Percentiles rank a stretch among this genome's conserved stretches.
Conservation (phyloP, 2,888 invertebrate genomes). For the Cristatella mucedo region DNA sequence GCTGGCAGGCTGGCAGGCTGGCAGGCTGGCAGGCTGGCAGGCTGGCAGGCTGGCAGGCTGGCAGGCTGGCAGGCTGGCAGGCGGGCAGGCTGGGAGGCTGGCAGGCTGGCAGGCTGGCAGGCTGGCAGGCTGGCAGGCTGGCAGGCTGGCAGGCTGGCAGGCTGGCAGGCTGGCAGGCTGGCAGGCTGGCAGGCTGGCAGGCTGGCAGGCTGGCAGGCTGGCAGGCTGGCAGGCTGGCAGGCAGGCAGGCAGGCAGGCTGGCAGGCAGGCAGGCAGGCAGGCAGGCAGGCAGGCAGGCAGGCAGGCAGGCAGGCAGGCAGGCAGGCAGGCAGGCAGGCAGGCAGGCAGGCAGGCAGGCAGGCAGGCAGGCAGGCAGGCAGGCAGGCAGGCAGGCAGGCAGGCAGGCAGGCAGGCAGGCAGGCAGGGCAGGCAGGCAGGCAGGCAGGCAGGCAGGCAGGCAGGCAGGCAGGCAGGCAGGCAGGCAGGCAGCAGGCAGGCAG, state of each 20-base stretch:
- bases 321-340: constrained; percentile 4
- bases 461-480: no score
- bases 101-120: background rate
- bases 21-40: no score
- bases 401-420: no score
- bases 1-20: no score
- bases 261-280: constrained; percentile 2
- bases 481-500: no score
- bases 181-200: background rate
- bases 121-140: background rate
- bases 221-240: background rate
- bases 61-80: background rate
- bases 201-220: background rate
- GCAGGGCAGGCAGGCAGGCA: no score
- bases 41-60: background rate
- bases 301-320: background rate
- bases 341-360: background rate
- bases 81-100: constrained; percentile 4
- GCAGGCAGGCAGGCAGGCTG: background rate
- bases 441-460: no score
- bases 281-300: constrained; percentile 3
- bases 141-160: background rate
- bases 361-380: background rate
- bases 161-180: background rate
- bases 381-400: background rate